phyloP scores from a whole-genome alignment of 1,140 invertebrate genomes.

The Apis florea region DNA sequence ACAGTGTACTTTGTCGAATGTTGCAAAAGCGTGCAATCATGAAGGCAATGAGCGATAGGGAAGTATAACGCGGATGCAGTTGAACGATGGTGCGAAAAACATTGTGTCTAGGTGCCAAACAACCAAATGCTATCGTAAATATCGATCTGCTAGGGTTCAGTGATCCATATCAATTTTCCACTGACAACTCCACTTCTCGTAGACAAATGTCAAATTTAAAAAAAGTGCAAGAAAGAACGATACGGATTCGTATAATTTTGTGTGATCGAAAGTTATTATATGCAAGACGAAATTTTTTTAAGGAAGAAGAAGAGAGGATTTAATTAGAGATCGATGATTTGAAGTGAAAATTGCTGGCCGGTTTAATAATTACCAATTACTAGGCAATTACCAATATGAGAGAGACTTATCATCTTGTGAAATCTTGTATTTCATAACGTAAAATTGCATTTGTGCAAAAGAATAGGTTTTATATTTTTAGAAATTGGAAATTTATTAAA shows the following conservation, averaged over 20 bases:
- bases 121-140: slow-evolving; percentile 51
- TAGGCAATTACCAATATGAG: too few species aligned
- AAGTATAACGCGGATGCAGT: slow-evolving; percentile 12
- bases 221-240: slow-evolving; percentile 19
- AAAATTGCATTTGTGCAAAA: too few species aligned
- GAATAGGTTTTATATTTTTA: too few species aligned
- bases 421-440: too few species aligned
- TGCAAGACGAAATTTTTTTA: background rate
- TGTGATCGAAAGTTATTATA: background rate
- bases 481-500: too few species aligned
- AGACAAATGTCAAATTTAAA: slow-evolving; percentile 59
- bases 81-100: slow-evolving; percentile 26
- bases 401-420: too few species aligned
- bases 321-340: too few species aligned
- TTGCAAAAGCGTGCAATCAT: background rate
- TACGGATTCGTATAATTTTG: background rate
- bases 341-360: background rate
- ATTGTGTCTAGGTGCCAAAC: slow-evolving; percentile 48
- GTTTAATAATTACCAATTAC: background rate
- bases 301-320: too few species aligned
- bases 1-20: background rate
- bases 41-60: slow-evolving; percentile 7
- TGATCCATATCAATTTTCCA: slow-evolving; percentile 53
- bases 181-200: slow-evolving; percentile 32
- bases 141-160: slow-evolving; percentile 47